phyloP scores from a whole-genome alignment of 2,113 vertebrate species.

The Prietella phreatophila region DNA sequence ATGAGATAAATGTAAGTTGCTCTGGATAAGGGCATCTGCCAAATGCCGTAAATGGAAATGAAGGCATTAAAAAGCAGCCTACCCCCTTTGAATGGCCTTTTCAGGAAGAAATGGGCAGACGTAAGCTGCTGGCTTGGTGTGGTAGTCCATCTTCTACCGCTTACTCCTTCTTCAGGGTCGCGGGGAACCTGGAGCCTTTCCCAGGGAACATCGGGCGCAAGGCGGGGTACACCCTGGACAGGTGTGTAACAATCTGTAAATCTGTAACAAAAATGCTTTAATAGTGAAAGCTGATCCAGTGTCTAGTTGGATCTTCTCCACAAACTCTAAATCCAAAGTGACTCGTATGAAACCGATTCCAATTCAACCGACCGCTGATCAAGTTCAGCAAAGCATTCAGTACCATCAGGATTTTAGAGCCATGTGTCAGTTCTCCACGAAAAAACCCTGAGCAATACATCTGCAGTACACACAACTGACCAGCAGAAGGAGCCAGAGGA shows the following conservation, averaged over 20 bases:
- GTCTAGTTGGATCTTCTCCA: neutral
- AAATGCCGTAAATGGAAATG: too few species aligned
- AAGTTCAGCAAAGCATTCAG: neutral
- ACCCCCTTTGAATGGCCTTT: too few species aligned
- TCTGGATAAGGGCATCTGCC: too few species aligned
- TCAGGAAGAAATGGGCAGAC: neutral
- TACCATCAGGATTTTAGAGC: neutral
- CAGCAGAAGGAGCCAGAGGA: conserved; percentile 24
- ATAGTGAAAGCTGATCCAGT: neutral
- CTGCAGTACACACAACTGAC: neutral
- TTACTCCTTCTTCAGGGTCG: too few species aligned
- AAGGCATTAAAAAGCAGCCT: too few species aligned
- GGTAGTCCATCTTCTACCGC: too few species aligned
- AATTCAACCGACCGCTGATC: neutral
- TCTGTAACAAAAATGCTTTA: neutral
- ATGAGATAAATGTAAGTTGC: too few species aligned
- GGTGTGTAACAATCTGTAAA: too few species aligned
- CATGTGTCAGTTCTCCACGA: neutral
- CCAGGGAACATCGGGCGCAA: too few species aligned
- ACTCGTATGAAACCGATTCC: neutral
- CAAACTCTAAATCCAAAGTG: neutral
- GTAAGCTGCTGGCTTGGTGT: too few species aligned
- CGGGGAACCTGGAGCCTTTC: too few species aligned
- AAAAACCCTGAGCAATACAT: neutral
- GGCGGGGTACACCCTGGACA: too few species aligned